Evolutionary conservation across 2,888 invertebrate species (phyloP).

Genomic region (Philonicus albiceps): DNA sequence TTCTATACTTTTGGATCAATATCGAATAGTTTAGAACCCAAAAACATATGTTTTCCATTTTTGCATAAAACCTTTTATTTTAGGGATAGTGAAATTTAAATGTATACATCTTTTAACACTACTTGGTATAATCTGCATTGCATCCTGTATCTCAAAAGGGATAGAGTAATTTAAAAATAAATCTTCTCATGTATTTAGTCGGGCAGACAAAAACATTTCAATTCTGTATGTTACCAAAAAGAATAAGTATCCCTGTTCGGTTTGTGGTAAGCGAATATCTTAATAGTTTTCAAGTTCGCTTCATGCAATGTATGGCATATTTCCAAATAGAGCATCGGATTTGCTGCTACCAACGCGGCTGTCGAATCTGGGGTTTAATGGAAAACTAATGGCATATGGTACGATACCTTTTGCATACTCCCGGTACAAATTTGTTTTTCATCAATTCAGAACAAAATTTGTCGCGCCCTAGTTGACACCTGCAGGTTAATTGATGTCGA

Average conservation of each 20-base stretch:
- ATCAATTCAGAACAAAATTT: not conserved
- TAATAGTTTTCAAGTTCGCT: not conserved
- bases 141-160: no score
- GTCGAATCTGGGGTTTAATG: not conserved
- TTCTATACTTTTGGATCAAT: no score
- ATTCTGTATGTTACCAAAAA: not conserved
- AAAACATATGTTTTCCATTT: no score
- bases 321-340: not conserved
- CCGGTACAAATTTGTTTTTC: not conserved
- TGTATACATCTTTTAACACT: no score
- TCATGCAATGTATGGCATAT: not conserved
- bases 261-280: not conserved
- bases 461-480: not conserved
- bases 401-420: not conserved
- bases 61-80: no score
- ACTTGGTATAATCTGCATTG: no score
- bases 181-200: not conserved
- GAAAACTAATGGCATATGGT: not conserved
- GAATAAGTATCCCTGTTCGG: not conserved
- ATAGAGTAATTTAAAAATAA: not conserved
- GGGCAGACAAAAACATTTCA: not conserved
- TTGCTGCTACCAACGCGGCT: not conserved
- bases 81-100: no score
- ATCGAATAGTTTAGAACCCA: no score
- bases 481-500: not conserved